Evolutionary conservation across 53 echinoderm and acorn worm genomes (phyloP).

Genomic region (Crossaster papposus): DNA sequence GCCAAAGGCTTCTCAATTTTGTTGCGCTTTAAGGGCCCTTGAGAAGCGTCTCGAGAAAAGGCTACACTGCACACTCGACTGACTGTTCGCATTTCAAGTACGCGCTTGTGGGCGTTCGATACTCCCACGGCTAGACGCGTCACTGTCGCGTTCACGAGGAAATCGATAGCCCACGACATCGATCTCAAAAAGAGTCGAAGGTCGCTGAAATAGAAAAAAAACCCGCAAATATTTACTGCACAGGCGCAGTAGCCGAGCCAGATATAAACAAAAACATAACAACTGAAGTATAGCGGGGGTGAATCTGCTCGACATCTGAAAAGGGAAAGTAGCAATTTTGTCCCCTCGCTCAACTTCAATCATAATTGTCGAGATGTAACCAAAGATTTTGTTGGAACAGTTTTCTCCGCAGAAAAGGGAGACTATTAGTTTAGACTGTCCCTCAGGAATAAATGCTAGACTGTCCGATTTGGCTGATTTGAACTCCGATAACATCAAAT

Average conservation of each 20-base stretch:
- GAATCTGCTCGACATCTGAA: conserved; percentile 8
- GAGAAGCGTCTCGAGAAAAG: background rate
- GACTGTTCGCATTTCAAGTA: too few relatives aligned
- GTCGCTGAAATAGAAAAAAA: background rate
- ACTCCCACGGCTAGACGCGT: background rate
- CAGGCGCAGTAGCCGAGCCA: background rate
- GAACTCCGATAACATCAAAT: too few relatives aligned
- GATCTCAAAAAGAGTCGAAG: background rate
- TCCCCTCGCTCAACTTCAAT: background rate
- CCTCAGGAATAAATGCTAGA: too few relatives aligned
- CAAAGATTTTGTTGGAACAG: too few relatives aligned
- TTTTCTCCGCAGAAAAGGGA: too few relatives aligned
- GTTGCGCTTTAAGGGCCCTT: background rate
- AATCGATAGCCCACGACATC: background rate
- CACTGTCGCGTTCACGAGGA: background rate
- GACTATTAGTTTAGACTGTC: too few relatives aligned
- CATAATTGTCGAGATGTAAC: background rate
- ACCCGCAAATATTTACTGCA: background rate
- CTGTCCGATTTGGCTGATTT: too few relatives aligned
- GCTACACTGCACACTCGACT: conserved; percentile 3
- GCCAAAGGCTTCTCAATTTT: too few relatives aligned
- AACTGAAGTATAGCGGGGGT: background rate
- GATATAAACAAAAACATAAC: background rate
- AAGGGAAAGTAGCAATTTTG: background rate
- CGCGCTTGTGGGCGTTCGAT: background rate